These are phyloP conservation scores for Drosophila eohydei DNA, from an alignment of 2,888 invertebrate genomes.

Conservation along the genomic window DNA sequence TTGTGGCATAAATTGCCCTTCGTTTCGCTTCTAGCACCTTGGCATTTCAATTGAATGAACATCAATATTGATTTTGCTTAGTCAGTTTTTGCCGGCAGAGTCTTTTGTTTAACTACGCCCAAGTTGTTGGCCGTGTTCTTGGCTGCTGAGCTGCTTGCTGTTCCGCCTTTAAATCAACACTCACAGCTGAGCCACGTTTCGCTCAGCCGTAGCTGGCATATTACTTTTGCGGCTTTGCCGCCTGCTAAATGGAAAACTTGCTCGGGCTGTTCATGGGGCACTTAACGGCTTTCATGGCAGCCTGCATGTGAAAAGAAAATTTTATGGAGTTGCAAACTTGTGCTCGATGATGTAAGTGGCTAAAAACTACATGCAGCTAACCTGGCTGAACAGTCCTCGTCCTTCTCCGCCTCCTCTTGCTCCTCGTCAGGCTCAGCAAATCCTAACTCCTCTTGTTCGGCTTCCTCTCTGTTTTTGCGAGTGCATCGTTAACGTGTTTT, in stretches of 20 bases:
- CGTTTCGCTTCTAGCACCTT: slow-evolving; percentile 41
- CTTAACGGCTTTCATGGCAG: slow-evolving; percentile 67
- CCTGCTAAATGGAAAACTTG: slow-evolving; percentile 61
- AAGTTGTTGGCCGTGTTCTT: slow-evolving; percentile 40
- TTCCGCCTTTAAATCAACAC: slow-evolving; percentile 56
- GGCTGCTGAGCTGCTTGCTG: slow-evolving; percentile 7
- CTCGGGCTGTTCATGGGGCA: slow-evolving; percentile 54
- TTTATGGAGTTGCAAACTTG: slow-evolving; percentile 73
- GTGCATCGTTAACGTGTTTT: slow-evolving; percentile 60
- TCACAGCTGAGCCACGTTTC: slow-evolving; percentile 21
- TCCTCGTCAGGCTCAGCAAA: neutral
- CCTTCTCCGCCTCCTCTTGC: neutral
- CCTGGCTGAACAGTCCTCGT: neutral
- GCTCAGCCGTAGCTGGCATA: slow-evolving; percentile 37
- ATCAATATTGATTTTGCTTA: slow-evolving; percentile 72
- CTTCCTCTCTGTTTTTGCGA: slow-evolving; percentile 21
- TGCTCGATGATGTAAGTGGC: slow-evolving; percentile 72
- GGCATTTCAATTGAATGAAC: slow-evolving; percentile 60
- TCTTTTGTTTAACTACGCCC: slow-evolving; percentile 61
- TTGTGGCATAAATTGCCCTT: slow-evolving; percentile 34
- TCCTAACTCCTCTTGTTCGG: neutral
- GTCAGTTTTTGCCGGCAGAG: slow-evolving; percentile 47
- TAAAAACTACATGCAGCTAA: slow-evolving; percentile 51
- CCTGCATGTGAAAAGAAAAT: slow-evolving; percentile 46
- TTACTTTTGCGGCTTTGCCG: slow-evolving; percentile 61